Evolutionary conservation across 2,113 vertebrate genomes (phyloP).

Genomic region (Myiozetetes cayanensis): DNA sequence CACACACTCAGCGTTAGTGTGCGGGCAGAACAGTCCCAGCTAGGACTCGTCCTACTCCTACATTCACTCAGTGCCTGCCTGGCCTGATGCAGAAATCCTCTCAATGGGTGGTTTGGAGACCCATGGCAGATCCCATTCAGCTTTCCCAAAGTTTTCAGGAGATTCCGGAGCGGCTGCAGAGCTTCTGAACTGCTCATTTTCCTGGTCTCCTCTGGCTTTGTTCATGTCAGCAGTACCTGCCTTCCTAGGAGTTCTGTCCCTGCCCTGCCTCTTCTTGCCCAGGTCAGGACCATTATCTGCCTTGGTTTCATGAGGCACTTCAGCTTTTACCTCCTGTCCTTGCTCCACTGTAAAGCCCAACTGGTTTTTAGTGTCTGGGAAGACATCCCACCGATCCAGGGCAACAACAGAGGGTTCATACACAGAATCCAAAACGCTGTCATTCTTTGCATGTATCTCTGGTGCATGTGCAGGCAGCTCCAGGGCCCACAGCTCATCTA

Average conservation of each 20-base stretch:
- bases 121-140: constrained; percentile 26
- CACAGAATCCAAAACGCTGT: not conserved
- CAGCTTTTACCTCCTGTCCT: not conserved
- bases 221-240: not conserved
- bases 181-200: constrained; percentile 70
- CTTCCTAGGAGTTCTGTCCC: constrained; percentile 31
- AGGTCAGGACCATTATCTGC: not conserved
- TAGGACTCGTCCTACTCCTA: not conserved
- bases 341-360: not conserved
- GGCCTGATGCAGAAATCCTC: constrained; percentile 91
- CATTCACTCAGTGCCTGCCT: constrained; percentile 82
- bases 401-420: constrained; percentile 64
- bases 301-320: not conserved
- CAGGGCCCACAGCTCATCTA: constrained; percentile 32
- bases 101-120: constrained; percentile 68
- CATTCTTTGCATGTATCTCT: not conserved
- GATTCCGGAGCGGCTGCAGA: constrained; percentile 63
- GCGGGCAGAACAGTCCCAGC: not conserved
- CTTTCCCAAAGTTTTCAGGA: constrained; percentile 48
- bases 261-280: constrained; percentile 63
- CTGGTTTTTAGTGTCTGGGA: constrained; percentile 73
- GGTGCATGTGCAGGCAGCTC: not conserved
- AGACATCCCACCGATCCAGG: constrained; percentile 70
- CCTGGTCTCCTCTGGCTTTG: constrained; percentile 50
- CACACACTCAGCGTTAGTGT: constrained; percentile 24